Base-by-base conservation (phyloP, 2,888 invertebrate genomes). In the Ctena decussata region DNA sequence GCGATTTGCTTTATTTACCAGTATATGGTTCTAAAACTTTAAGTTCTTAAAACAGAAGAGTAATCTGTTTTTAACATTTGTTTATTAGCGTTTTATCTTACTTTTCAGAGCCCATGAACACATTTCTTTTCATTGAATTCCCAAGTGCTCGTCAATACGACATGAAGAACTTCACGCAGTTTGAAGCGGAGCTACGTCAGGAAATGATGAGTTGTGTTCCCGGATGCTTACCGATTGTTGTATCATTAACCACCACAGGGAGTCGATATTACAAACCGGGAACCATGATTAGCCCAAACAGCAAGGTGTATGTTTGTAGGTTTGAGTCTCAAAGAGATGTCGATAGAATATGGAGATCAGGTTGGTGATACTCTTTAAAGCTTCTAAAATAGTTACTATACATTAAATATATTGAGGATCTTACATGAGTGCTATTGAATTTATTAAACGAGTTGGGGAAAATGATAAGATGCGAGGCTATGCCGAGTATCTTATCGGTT, bases 81-180 rank as follows among this genome's bases (percentile, higher is more conserved):
- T 41, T 41, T 41, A 11, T 41, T 41, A 11, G 6, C 15, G 6
- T 41, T 41, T 6, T 41, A 11, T 41, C 41, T 41, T 65, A n/a
- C 24, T 21, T 82, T 82, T 35, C 78, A 87, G 86, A 60, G n/a
- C 74, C 81, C 3, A 69, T 60, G 30, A 79, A 84, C 46, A 77
- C 82, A 12, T 87, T 84, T 30, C 65, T 87, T 27, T 79, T 78
- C 70, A 41, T 87, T 30, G 86, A 87, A 73, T 73, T 87, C 32
- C 21, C 84, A 6, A 77, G 81, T n/a, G 78, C 75, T 6, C 71
- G 57, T 5, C 41, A 69, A 44, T 76, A 76, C 21, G 6, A 39
- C 8, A 8, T 44, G 6, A 76, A 79, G 32, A 37, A 79, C 41
- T 60, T 87, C 70, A 79, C 84, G 8, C 76, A 81, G 74, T 87